These are phyloP conservation scores for Thamnaconus septentrionalis DNA, from an alignment of 2,113 vertebrate species.

Conservation along the genomic window DNA sequence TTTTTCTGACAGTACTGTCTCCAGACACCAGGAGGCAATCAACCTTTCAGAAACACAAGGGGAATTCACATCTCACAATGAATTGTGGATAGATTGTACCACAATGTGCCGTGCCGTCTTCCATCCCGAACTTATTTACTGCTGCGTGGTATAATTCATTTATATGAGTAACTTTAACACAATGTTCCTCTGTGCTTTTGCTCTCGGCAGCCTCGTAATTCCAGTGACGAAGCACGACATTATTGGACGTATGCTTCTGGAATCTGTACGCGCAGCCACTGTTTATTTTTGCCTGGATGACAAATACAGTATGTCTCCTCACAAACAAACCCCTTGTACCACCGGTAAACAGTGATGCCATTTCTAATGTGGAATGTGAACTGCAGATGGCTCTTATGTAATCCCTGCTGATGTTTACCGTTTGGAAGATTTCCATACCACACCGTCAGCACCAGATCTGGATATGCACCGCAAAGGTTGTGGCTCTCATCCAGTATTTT, in stretches of 20 bases:
- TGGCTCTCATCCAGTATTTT: conserved; percentile 31
- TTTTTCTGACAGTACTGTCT: too few relatives aligned
- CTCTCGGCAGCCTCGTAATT: neutral
- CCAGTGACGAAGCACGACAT: neutral
- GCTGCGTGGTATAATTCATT: too few relatives aligned
- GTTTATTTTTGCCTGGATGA: neutral
- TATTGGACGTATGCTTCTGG: neutral
- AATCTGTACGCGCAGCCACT: neutral
- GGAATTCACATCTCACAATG: too few relatives aligned
- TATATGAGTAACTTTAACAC: too few relatives aligned
- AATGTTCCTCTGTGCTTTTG: too few relatives aligned
- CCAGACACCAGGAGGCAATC: too few relatives aligned
- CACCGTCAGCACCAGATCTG: neutral
- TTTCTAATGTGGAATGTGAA: conserved; percentile 23
- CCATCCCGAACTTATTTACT: too few relatives aligned
- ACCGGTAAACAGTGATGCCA: neutral
- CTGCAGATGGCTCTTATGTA: conserved; percentile 7
- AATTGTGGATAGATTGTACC: too few relatives aligned
- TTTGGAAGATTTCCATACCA: conserved; percentile 2
- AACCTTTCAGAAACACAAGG: too few relatives aligned
- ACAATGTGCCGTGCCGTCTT: too few relatives aligned
- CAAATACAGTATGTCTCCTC: neutral
- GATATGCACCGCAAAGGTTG: conserved; percentile 1
- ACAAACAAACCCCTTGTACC: conserved; percentile 4
- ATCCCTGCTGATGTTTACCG: conserved; percentile 23